A percentile compares a stretch with the other conserved stretches of the same genome.
These are phyloP conservation scores for Drosophila parabipectinata DNA, from an alignment of 1,140 invertebrate species.

Conservation along the genomic window DNA sequence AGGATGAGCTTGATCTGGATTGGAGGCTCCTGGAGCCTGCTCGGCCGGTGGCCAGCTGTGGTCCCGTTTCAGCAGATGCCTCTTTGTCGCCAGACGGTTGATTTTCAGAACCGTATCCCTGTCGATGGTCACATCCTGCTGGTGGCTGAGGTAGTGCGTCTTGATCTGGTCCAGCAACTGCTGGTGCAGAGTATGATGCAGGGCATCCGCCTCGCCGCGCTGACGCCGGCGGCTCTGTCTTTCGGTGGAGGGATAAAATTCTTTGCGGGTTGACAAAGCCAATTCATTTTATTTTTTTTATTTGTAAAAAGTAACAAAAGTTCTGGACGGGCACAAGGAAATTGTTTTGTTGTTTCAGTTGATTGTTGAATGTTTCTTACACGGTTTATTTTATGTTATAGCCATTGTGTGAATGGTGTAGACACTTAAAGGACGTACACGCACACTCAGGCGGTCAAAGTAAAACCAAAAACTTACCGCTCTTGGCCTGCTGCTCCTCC, in stretches of 20 bases:
- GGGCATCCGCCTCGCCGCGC: slow-evolving; percentile 39
- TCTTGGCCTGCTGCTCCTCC: slow-evolving; percentile 87
- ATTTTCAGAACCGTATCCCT: slow-evolving; percentile 81
- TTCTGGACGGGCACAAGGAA: slow-evolving; percentile 16
- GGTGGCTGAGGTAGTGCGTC: slow-evolving; percentile 70
- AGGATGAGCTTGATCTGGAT: slow-evolving; percentile 7
- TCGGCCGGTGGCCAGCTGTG: slow-evolving; percentile 79
- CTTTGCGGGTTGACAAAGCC: slow-evolving; percentile 13
- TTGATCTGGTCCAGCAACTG: slow-evolving; percentile 78
- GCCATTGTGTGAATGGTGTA: slow-evolving; percentile 5
- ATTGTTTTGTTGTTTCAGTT: slow-evolving; percentile 18
- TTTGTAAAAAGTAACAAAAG: slow-evolving; percentile 11
- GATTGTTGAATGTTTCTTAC: slow-evolving; percentile 61
- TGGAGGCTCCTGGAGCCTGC: slow-evolving; percentile 3
- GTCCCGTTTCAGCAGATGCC: slow-evolving; percentile 69
- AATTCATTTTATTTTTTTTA: neutral
- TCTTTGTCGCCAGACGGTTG: slow-evolving; percentile 71
- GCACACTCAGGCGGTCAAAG: slow-evolving; percentile 16
- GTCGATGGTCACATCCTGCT: slow-evolving; percentile 75
- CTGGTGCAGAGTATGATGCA: slow-evolving; percentile 66
- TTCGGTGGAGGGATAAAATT: slow-evolving; percentile 37
- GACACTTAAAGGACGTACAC: slow-evolving; percentile 5
- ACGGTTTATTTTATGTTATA: slow-evolving; percentile 42
- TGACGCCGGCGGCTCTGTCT: slow-evolving; percentile 67
- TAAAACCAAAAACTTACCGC: slow-evolving; percentile 85